These are phyloP conservation scores for Drosophila mimetica DNA, from an alignment of 2,888 invertebrate genomes.

Conservation along the genomic window DNA sequence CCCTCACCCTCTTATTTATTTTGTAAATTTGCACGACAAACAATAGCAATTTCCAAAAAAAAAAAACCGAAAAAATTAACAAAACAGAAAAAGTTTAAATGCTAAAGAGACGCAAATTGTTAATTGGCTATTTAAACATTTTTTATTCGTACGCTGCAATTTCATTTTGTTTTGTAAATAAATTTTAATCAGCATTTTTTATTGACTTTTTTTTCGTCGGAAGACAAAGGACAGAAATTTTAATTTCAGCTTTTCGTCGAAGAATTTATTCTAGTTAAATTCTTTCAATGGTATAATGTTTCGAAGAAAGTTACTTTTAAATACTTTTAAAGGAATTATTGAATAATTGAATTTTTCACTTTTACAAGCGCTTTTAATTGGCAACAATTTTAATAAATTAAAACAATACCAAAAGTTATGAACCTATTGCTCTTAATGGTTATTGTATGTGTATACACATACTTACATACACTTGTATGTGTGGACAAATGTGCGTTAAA, in stretches of 20 bases:
- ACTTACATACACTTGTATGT: not conserved
- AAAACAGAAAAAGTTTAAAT: constrained; percentile 24
- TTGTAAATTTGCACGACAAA: constrained; percentile 34
- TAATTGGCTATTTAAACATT: constrained; percentile 69
- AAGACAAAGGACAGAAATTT: constrained; percentile 26
- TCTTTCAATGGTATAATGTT: too few relatives aligned
- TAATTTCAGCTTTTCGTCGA: constrained; percentile 20
- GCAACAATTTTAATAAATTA: not conserved
- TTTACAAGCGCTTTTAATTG: too few relatives aligned
- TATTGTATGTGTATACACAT: not conserved
- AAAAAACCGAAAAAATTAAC: constrained; percentile 14
- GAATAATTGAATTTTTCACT: too few relatives aligned
- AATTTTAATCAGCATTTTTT: constrained; percentile 44
- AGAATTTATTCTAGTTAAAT: constrained; percentile 7
- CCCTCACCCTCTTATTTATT: constrained; percentile 18
- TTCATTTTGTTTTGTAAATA: constrained; percentile 52
- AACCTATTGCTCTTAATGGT: not conserved
- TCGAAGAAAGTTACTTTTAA: too few relatives aligned
- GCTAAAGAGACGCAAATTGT: constrained; percentile 66
- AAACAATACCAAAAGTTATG: not conserved
- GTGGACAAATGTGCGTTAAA: constrained; percentile 2
- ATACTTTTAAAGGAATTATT: too few relatives aligned
- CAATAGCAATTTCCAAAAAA: constrained; percentile 24
- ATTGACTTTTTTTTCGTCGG: constrained; percentile 32
- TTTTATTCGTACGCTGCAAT: constrained; percentile 31